Evolutionary conservation across 2,113 vertebrate genomes (phyloP).

Genomic region (Pelobates fuscus): DNA sequence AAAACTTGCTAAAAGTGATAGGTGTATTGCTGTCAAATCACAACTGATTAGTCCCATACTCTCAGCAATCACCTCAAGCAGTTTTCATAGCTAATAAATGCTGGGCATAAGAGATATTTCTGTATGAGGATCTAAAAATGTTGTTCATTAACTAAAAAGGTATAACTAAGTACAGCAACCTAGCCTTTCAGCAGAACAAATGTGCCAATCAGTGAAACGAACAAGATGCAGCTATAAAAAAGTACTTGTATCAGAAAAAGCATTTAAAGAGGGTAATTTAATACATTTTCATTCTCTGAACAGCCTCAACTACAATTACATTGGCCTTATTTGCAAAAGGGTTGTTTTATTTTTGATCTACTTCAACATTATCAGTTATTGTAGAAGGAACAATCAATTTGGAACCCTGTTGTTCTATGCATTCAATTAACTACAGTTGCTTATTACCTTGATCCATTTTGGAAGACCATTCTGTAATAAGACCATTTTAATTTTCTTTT

Average conservation of each 20-base stretch:
- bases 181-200: neutral
- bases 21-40: too few species aligned
- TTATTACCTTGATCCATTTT: neutral
- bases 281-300: neutral
- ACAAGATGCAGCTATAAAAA: neutral
- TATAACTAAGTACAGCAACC: neutral
- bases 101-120: too few species aligned
- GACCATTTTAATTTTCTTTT: neutral
- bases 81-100: too few species aligned
- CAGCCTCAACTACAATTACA: neutral
- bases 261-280: neutral
- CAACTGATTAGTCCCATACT: too few species aligned
- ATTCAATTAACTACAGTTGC: neutral
- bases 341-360: neutral
- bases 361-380: neutral
- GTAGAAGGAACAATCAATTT: neutral
- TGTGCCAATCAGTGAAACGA: neutral
- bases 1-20: too few species aligned
- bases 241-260: neutral
- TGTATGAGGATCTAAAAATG: too few species aligned
- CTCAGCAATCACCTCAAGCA: too few species aligned
- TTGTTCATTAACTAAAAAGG: too few species aligned
- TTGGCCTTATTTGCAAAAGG: neutral
- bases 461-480: neutral
- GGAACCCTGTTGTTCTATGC: neutral